Conservation (phyloP, 1,140 invertebrate genomes). For the Bradynema listronoti region DNA sequence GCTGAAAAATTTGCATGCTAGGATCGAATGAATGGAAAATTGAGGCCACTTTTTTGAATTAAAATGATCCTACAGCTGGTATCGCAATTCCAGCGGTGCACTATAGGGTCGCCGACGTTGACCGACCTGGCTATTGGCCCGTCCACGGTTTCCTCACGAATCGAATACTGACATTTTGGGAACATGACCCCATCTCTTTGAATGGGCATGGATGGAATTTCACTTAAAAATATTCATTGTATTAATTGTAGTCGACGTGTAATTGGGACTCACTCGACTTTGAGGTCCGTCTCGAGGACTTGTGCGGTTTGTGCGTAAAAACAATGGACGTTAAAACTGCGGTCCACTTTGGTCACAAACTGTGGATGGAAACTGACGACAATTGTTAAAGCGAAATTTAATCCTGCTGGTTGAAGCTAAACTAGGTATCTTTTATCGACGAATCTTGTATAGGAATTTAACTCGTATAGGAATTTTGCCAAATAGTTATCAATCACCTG, state of each 20-base stretch:
- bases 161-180: constrained; percentile 42
- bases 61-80: constrained; percentile 21
- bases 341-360: constrained; percentile 45
- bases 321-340: constrained; percentile 43
- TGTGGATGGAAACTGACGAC: constrained; percentile 46
- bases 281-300: constrained; percentile 29
- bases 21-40: too few species aligned
- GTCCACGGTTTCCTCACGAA: constrained; percentile 38
- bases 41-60: background rate
- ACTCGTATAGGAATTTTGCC: background rate
- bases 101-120: constrained; percentile 39
- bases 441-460: constrained; percentile 10
- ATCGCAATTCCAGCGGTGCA: constrained; percentile 50
- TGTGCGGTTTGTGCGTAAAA: constrained; percentile 42
- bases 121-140: constrained; percentile 32
- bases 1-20: constrained; percentile 24
- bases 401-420: constrained; percentile 37
- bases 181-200: constrained; percentile 27
- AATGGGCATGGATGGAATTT: constrained; percentile 27
- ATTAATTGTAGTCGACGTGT: background rate
- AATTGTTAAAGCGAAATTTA: constrained; percentile 38
- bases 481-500: constrained; percentile 9
- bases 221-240: constrained; percentile 17
- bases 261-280: constrained; percentile 35
- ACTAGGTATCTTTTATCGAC: constrained; percentile 9